These are phyloP conservation scores for Hippocampus abdominalis DNA, from an alignment of 2,113 vertebrate genomes.

Conservation along the genomic window DNA sequence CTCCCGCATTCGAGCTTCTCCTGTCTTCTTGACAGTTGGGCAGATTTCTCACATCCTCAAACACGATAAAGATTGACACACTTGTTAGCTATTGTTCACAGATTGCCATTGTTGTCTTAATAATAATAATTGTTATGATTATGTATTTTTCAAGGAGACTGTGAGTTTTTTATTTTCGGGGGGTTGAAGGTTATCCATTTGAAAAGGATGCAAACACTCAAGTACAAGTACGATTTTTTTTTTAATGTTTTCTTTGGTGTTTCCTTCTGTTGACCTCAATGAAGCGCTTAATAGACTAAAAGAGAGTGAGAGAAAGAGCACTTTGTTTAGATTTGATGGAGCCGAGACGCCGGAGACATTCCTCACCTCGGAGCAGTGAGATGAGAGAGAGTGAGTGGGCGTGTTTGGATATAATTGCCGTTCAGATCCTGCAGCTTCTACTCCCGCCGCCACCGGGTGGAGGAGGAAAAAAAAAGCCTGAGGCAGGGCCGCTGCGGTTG, in stretches of 20 bases:
- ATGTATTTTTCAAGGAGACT: constrained; percentile 10
- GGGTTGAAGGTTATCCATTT: constrained; percentile 12
- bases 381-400: constrained; percentile 10
- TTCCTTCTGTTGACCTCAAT: constrained; percentile 30
- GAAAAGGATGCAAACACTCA: constrained; percentile 14
- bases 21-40: constrained; percentile 37
- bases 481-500: constrained; percentile 51
- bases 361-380: constrained; percentile 7
- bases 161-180: background rate
- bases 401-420: constrained; percentile 27
- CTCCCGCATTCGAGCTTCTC: constrained; percentile 28
- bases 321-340: constrained; percentile 43
- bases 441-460: constrained; percentile 43
- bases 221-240: background rate
- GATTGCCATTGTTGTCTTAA: constrained; percentile 25
- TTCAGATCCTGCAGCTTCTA: constrained; percentile 38
- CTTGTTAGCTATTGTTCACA: constrained; percentile 19
- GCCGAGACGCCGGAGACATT: constrained; percentile 17
- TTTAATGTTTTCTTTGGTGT: constrained; percentile 1
- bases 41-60: constrained; percentile 32
- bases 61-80: constrained; percentile 24
- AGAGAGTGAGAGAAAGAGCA: constrained; percentile 33
- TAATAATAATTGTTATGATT: background rate
- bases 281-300: constrained; percentile 32
- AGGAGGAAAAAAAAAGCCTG: constrained; percentile 20